These are phyloP conservation scores for Drosophila chauvacae DNA, from an alignment of 1,140 invertebrate genomes.

Conservation along the genomic window DNA sequence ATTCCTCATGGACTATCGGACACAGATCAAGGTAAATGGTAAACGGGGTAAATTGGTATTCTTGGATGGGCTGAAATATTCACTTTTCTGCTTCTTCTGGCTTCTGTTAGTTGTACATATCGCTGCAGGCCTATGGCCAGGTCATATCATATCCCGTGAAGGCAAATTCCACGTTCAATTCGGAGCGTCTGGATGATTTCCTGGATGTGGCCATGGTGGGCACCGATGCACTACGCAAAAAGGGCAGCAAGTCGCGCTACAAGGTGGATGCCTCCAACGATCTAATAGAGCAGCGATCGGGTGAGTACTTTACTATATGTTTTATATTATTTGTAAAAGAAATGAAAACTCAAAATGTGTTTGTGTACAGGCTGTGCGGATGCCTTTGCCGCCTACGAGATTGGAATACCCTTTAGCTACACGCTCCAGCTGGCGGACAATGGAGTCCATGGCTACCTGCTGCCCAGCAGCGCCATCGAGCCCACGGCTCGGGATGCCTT, in stretches of 20 bases:
- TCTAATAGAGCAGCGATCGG: slow-evolving; percentile 76
- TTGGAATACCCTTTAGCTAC: slow-evolving; percentile 90
- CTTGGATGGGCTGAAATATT: neutral
- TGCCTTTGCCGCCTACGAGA: slow-evolving; percentile 89
- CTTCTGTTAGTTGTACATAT: slow-evolving; percentile 87
- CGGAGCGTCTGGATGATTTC: slow-evolving; percentile 76
- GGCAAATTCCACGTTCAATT: slow-evolving; percentile 71
- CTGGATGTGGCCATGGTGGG: slow-evolving; percentile 83
- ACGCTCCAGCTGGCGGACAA: slow-evolving; percentile 91
- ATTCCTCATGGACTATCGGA: slow-evolving; percentile 86
- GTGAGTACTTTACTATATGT: slow-evolving; percentile 22
- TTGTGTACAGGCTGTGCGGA: slow-evolving; percentile 87
- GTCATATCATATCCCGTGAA: slow-evolving; percentile 88
- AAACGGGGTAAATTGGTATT: neutral
- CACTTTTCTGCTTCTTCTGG: no score
- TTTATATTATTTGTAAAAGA: neutral
- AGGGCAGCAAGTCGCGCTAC: slow-evolving; percentile 76
- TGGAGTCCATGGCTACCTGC: slow-evolving; percentile 91
- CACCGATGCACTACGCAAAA: slow-evolving; percentile 73
- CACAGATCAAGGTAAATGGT: slow-evolving; percentile 87
- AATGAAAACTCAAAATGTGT: neutral
- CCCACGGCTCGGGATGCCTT: slow-evolving; percentile 92
- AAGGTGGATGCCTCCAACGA: slow-evolving; percentile 82
- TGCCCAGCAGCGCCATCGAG: slow-evolving; percentile 90
- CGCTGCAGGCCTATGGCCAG: slow-evolving; percentile 93